phyloP scores from a whole-genome alignment of 2,113 vertebrate species.

The Tyto alba region DNA sequence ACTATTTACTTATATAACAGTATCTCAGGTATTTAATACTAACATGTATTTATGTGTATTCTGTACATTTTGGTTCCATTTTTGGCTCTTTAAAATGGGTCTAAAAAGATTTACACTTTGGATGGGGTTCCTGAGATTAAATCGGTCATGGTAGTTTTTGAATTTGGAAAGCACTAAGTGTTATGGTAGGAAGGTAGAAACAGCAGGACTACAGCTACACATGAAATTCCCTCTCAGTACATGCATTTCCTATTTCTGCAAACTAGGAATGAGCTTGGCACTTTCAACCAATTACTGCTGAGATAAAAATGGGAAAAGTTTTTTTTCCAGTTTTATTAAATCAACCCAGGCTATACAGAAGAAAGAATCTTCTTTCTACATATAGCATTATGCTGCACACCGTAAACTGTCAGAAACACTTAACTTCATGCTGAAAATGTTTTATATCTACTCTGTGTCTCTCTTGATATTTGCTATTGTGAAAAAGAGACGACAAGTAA shows the following conservation, averaged over 20 bases:
- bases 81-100: background rate
- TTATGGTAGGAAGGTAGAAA: background rate
- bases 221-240: background rate
- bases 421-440: slow-evolving; percentile 1
- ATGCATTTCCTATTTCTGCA: background rate
- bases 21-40: background rate
- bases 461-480: slow-evolving; percentile 30
- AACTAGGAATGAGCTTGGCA: background rate
- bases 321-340: background rate
- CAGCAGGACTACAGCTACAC: background rate
- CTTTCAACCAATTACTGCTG: background rate
- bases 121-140: background rate
- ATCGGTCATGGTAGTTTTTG: background rate
- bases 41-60: background rate
- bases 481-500: slow-evolving; percentile 47
- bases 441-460: slow-evolving; percentile 7
- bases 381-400: background rate
- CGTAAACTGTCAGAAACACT: slow-evolving; percentile 33
- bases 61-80: background rate
- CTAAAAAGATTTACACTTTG: background rate
- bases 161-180: background rate
- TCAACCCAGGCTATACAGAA: background rate
- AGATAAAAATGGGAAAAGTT: background rate
- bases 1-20: background rate
- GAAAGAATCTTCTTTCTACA: background rate